Evolutionary conservation across 1,140 invertebrate genomes (phyloP), one percentile per base, ranked within the genome.

Genomic region (Cryptotermes secundus): DNA sequence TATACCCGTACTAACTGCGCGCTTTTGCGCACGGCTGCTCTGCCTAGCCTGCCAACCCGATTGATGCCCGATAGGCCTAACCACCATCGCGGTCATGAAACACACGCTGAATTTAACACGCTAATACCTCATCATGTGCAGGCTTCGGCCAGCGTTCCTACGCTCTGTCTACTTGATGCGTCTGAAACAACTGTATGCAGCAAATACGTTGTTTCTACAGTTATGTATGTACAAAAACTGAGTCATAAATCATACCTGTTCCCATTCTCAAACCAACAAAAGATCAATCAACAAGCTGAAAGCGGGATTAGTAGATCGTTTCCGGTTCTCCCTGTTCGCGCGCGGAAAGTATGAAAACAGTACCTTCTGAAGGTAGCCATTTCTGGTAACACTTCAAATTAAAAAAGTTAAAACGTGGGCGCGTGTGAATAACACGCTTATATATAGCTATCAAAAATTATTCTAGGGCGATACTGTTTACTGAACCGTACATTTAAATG

Each of bases 51-150:
- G 80, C 84, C 84, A 85, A 84, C 83, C 85, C 84, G 86, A 84
- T 85, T 85, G 85, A 85, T 85, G 84, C 83, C 72, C 84, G 80
- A 86, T 88, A 86, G 90, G 88, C 87, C 87, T 89, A 88, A 87
- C 89, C 88, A 88, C 86, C 85, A 84, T 85, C 86, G 84, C 87
- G 79, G 81, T 80, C 84, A 38, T 31, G 38, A 34, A 42, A 65
- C 38, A 19, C 35, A 81, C 38, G 80, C 84, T 42, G 49, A 85
- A 59, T 80, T 86, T 53, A 83, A 59, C 79, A 53, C 84, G 81
- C 84, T 81, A 79, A 49, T 79, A 72, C 59, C 26, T 72, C 59
- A 31, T 72, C 59, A 31, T 9, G 59, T 72, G n/a, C 59, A 31
- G n/a, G 26, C 59, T 72, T 12, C 59, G 16, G 59, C 59, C n/a